These are phyloP conservation scores for Gadus macrocephalus DNA, from an alignment of 2,113 vertebrate genomes.

Conservation along the genomic window DNA sequence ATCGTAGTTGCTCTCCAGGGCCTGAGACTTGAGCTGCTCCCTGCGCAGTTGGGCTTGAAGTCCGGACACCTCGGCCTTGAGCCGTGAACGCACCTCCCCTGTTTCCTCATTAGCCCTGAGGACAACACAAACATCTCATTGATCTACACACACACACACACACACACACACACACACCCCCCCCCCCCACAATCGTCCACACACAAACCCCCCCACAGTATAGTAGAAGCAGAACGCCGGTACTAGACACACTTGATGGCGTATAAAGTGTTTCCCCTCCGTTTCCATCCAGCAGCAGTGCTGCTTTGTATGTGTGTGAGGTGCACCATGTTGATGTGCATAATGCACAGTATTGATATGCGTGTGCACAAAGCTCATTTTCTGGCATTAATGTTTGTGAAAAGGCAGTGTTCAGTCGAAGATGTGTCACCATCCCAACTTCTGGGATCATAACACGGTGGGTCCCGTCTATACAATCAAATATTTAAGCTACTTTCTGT, in stretches of 20 bases:
- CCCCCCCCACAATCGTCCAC: fast-evolving
- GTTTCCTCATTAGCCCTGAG: slow-evolving; percentile 86
- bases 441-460: no score
- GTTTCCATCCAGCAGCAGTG: no score
- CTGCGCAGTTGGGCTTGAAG: slow-evolving; percentile 81
- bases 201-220: not conserved
- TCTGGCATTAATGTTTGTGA: no score
- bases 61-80: slow-evolving; percentile 71
- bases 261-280: not conserved
- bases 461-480: no score
- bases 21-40: slow-evolving; percentile 85
- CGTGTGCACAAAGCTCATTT: no score
- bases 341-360: no score
- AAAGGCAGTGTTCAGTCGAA: no score
- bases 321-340: no score
- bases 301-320: no score
- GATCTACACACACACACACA: not conserved
- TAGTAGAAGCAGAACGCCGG: not conserved
- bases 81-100: slow-evolving; percentile 77
- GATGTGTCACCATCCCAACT: no score
- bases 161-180: no score
- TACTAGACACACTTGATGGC: not conserved
- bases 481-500: no score
- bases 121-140: not conserved
- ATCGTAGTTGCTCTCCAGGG: slow-evolving; percentile 82